Evolutionary conservation across 2,797 vertebrate species (phyloP).

Genomic region (Arctocebus calabarensis): DNA sequence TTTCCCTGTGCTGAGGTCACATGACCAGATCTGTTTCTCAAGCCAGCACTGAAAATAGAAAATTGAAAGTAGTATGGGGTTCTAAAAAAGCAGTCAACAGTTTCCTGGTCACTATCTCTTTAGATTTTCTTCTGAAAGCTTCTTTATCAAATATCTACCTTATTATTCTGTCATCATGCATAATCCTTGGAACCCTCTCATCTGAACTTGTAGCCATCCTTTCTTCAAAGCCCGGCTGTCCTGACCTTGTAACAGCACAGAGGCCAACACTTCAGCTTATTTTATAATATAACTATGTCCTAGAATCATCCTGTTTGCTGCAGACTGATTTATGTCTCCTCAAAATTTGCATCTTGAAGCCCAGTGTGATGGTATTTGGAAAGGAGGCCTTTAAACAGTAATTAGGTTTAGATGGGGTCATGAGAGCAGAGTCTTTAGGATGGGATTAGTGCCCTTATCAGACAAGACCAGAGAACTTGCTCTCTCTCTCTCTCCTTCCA

Average conservation of each 20-base stretch:
- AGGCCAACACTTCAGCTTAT: neutral
- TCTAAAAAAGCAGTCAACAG: constrained; percentile 1
- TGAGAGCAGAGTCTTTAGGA: neutral
- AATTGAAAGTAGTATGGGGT: neutral
- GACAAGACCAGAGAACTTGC: neutral
- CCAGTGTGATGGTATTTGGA: neutral
- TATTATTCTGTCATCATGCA: neutral
- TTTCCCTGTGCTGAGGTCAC: neutral
- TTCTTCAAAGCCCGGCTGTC: constrained; percentile 23
- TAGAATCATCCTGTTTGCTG: neutral
- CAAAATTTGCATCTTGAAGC: neutral
- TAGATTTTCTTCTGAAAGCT: constrained; percentile 30
- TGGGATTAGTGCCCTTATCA: neutral
- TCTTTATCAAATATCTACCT: constrained; percentile 49
- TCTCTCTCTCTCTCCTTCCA: neutral
- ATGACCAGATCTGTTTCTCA: constrained; percentile 4
- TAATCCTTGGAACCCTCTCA: neutral
- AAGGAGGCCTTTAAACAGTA: neutral
- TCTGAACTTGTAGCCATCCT: neutral
- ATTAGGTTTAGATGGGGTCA: neutral
- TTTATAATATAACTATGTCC: neutral
- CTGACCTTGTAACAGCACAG: neutral
- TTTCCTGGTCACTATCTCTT: constrained; percentile 30
- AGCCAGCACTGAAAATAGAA: constrained; percentile 32
- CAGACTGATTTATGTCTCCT: neutral